Conservation (phyloP, 2,888 invertebrate genomes). For the Calliphora vomitoria region DNA sequence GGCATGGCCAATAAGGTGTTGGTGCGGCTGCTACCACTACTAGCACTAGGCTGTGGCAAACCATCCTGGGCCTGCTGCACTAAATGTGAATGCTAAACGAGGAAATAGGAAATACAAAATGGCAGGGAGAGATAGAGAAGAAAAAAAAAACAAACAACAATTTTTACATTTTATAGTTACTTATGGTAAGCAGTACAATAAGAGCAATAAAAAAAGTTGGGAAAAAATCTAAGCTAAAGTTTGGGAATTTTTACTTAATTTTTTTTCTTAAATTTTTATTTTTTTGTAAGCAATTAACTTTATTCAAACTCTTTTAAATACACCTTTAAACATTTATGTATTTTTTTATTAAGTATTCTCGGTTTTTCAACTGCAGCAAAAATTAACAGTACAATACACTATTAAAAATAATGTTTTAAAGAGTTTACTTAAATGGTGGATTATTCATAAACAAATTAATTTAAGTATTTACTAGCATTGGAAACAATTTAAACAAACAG, state of each 20-base stretch:
- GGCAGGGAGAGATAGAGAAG: conserved; percentile 64
- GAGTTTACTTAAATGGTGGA: conserved; percentile 45
- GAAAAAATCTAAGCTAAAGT: neutral
- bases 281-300: too few species aligned
- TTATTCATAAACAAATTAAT: conserved; percentile 50
- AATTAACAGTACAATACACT: conserved; percentile 2
- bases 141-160: conserved; percentile 61
- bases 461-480: neutral
- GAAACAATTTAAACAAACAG: neutral
- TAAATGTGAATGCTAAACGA: conserved; percentile 81
- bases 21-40: conserved; percentile 84
- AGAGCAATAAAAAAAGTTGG: neutral
- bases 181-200: conserved; percentile 7
- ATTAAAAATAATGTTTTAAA: neutral
- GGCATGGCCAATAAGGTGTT: conserved; percentile 86
- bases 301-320: too few species aligned
- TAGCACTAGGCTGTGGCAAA: conserved; percentile 83
- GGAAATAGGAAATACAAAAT: conserved; percentile 35
- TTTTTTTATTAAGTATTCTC: neutral
- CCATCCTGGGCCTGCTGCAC: conserved; percentile 83
- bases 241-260: neutral
- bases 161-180: conserved; percentile 11
- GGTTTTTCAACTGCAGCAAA: neutral
- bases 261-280: neutral
- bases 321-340: neutral